Evolutionary conservation across 2,797 vertebrate genomes (phyloP).

Genomic region (Geranospiza caerulescens): DNA sequence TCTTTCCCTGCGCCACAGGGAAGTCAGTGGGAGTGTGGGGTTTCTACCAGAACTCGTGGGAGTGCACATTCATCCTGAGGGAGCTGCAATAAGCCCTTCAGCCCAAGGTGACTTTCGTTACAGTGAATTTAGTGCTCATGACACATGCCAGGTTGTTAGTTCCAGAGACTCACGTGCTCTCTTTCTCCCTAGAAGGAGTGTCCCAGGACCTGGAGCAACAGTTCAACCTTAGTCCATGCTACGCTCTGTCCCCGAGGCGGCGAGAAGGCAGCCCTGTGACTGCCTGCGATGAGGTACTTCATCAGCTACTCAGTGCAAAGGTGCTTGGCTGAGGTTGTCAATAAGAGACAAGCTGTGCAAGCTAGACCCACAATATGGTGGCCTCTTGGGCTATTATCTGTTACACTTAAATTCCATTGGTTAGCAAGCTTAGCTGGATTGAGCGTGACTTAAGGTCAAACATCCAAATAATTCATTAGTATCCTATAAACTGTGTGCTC

Average conservation of each 20-base stretch:
- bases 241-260: rapidly evolving
- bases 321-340: not conserved
- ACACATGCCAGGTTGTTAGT: not conserved
- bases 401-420: not conserved
- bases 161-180: not conserved
- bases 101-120: not conserved
- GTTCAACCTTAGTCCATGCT: not conserved
- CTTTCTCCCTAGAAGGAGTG: not conserved
- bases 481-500: not conserved
- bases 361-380: not conserved
- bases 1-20: not conserved
- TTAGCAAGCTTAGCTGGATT: not conserved
- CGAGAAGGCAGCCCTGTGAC: rapidly evolving
- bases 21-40: not conserved
- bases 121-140: not conserved
- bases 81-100: not conserved
- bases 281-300: not conserved
- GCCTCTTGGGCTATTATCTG: not conserved
- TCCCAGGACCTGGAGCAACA: not conserved
- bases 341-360: not conserved
- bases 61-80: not conserved
- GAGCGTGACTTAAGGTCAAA: slow-evolving; percentile 20
- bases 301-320: not conserved
- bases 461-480: slow-evolving; percentile 28
- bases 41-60: not conserved